Evolutionary conservation across 2,113 vertebrate genomes (phyloP).

Genomic region (Peromyscus polionotus): DNA sequence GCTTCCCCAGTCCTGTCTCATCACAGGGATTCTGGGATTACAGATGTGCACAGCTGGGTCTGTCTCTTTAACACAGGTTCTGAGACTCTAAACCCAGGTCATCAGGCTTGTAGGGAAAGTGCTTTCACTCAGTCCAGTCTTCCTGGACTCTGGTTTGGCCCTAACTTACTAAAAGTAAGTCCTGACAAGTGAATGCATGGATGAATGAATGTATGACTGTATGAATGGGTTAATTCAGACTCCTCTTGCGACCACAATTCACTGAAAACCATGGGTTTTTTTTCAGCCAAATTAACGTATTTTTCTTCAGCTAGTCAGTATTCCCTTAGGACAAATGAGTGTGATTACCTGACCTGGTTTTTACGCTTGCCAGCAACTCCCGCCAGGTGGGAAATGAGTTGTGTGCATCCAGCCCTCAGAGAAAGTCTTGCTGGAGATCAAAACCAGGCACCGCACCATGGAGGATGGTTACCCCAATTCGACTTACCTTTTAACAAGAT

Average conservation of each 20-base stretch:
- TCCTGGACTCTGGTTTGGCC: not conserved
- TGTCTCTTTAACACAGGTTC: not conserved
- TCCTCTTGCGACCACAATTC: not conserved
- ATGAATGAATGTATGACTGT: not conserved
- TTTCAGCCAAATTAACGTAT: slow-evolving; percentile 9
- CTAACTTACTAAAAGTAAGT: not conserved
- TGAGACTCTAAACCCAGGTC: not conserved
- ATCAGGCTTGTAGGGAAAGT: not conserved
- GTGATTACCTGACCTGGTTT: slow-evolving; percentile 21
- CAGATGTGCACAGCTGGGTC: not conserved
- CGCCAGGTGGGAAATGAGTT: not conserved
- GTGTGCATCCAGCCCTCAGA: not conserved
- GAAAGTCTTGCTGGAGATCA: not conserved
- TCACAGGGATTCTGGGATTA: not conserved
- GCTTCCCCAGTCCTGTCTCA: not conserved
- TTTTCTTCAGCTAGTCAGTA: not conserved
- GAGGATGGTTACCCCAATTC: no score
- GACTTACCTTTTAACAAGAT: not conserved
- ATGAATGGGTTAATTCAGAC: not conserved
- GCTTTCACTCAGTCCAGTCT: not conserved
- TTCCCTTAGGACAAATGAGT: slow-evolving; percentile 13
- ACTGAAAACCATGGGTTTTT: not conserved
- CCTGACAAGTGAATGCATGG: not conserved
- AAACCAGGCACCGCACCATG: not conserved
- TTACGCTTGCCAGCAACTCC: not conserved